These are phyloP conservation scores for Donacobius atricapilla DNA, from an alignment of 2,113 vertebrate genomes.

Conservation along the genomic window DNA sequence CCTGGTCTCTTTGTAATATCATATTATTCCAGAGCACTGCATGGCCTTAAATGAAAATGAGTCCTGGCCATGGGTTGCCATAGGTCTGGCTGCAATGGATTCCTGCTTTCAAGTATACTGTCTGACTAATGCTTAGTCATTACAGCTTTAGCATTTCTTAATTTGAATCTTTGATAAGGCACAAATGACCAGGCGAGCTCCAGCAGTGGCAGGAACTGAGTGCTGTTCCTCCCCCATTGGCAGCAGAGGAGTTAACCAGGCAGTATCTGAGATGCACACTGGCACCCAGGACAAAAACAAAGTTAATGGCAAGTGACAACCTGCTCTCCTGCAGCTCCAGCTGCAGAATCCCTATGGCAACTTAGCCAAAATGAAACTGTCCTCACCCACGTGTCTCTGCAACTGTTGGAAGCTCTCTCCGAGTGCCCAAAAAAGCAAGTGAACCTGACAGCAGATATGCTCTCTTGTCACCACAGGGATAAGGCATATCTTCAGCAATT, in stretches of 20 bases:
- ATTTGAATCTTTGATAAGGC: neutral
- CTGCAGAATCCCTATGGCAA: slow-evolving; percentile 42
- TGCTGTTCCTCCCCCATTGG: neutral
- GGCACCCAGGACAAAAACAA: neutral
- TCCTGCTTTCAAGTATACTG: neutral
- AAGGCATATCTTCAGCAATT: neutral
- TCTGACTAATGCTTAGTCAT: neutral
- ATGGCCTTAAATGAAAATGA: neutral
- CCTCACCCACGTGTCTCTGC: neutral
- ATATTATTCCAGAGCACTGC: neutral
- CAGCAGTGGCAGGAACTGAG: neutral
- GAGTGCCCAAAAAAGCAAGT: neutral
- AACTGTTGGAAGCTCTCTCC: neutral
- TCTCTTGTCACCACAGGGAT: neutral
- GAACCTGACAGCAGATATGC: neutral
- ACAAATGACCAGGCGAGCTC: neutral
- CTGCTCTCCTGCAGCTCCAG: slow-evolving; percentile 28
- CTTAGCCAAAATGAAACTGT: slow-evolving; percentile 30
- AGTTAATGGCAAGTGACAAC: slow-evolving; percentile 37
- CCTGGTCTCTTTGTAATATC: neutral
- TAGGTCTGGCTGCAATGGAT: neutral
- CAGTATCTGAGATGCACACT: neutral
- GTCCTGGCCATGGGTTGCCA: accelerated
- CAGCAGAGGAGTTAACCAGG: neutral
- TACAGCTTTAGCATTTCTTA: neutral